A percentile compares a stretch with the other conserved stretches of the same genome.
These are phyloP conservation scores for Cephalopholis sonnerati DNA, from an alignment of 2,113 vertebrate species.

Conservation along the genomic window DNA sequence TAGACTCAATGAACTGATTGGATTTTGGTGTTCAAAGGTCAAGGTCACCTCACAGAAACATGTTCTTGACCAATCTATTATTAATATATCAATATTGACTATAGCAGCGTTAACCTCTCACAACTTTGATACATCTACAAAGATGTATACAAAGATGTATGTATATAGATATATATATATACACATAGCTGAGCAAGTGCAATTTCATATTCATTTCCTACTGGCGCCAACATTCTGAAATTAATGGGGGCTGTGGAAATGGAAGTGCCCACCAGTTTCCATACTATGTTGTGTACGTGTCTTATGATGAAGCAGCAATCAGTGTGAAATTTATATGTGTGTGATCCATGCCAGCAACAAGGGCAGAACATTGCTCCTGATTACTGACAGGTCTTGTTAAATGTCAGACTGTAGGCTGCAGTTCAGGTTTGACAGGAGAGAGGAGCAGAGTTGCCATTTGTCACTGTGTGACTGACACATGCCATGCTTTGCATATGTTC, in stretches of 20 bases:
- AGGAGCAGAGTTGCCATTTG: conserved; percentile 36
- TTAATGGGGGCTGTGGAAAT: conserved; percentile 3
- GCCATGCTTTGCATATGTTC: conserved; percentile 59
- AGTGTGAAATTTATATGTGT: conserved; percentile 44
- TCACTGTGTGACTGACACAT: conserved; percentile 64
- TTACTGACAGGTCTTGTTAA: conserved; percentile 56
- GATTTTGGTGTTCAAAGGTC: too few relatives aligned
- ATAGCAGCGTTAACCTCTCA: background rate
- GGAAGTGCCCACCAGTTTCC: conserved; percentile 24
- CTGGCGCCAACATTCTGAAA: conserved; percentile 11
- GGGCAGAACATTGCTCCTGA: conserved; percentile 51
- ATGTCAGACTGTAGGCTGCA: conserved; percentile 61
- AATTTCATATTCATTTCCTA: background rate
- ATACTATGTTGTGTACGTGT: conserved; percentile 1
- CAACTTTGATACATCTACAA: too few relatives aligned
- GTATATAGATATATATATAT: too few relatives aligned
- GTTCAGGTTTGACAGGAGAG: conserved; percentile 50
- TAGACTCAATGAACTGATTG: too few relatives aligned
- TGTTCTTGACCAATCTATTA: too few relatives aligned
- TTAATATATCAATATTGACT: background rate
- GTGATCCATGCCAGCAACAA: conserved; percentile 33
- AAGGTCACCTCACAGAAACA: too few relatives aligned
- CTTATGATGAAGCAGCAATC: conserved; percentile 44
- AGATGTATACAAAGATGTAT: background rate
- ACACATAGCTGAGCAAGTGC: background rate